Conservation (phyloP, 2,113 vertebrate genomes). For the Nymphicus hollandicus region DNA sequence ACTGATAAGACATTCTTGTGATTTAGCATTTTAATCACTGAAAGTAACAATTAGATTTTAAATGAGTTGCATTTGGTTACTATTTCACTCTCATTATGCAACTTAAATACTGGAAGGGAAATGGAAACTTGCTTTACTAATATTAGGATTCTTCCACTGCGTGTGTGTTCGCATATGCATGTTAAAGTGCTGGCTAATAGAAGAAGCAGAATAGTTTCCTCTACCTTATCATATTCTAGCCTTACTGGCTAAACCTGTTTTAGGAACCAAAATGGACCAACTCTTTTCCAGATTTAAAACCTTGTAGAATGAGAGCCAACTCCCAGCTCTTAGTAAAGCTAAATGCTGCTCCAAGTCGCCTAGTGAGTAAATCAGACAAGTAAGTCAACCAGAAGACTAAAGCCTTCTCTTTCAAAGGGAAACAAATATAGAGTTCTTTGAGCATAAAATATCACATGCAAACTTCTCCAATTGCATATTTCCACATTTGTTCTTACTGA, state of each 20-base stretch:
- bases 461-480: neutral
- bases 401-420: neutral
- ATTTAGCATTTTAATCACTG: neutral
- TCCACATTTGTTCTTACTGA: neutral
- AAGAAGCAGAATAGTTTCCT: neutral
- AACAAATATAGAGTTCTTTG: neutral
- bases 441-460: neutral
- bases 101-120: neutral
- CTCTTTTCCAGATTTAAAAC: conserved; percentile 23
- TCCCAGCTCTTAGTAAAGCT: neutral
- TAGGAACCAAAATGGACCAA: conserved; percentile 13
- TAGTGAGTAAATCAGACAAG: conserved; percentile 30
- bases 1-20: neutral
- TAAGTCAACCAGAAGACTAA: neutral
- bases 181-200: neutral
- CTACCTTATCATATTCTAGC: conserved; percentile 4
- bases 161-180: neutral
- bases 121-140: neutral
- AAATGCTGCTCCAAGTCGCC: neutral
- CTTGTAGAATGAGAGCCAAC: neutral
- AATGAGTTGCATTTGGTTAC: neutral
- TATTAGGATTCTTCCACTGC: neutral
- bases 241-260: neutral
- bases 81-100: neutral
- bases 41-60: neutral